Evolutionary conservation across 53 echinoderm and acorn worm genomes (phyloP), one percentile per base, ranked within the genome.

Genomic region (Paracentrotus lividus): DNA sequence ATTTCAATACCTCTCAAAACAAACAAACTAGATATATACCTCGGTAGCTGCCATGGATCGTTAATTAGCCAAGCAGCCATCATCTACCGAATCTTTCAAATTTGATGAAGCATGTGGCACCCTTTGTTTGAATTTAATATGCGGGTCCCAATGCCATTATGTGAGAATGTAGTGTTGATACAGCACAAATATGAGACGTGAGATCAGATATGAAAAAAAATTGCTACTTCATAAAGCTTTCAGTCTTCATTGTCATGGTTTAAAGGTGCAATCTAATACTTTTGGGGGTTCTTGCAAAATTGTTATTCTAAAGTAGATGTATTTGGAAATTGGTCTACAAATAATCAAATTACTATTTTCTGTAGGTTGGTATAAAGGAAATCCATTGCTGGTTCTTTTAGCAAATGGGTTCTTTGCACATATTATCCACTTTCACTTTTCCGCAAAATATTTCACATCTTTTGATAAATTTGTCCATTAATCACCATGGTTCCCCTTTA

Each of bases 91-190:
- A 6, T 45, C 24, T n/a, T 47, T 2, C 2, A 47, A 49, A 81
- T 26, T 81, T 32, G 38, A 81, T 81, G 81, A 24, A 81, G 4
- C 49, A n/a, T 45, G 47, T 38, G n/a, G 47, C 47, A 27, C 8
- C 8, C 81, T 45, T 81, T 81, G 81, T 81, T 81, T 52, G n/a
- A 81, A 8, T 81, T n/a, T 78, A 45, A 78, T 78, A 78, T n/a
- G 12, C 16, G 13, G 38, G 49, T 26, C 47, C 47, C 81, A 45
- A n/a, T 5, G 44, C 14, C 81, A 81, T 81, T 81, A 47, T n/a
- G 77, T 44, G 26, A 26, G 44, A 0, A 18, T 16, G 3, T 21
- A 76, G 0, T 44, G 47, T 12, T 45, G 47, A n/a, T 81, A 47
- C 47, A 81, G 18, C 26, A 27, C 64, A 29, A 64, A 64, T 64